Evolutionary conservation across 2,113 vertebrate species (phyloP).

Genomic region (Acanthochromis polyacanthus): DNA sequence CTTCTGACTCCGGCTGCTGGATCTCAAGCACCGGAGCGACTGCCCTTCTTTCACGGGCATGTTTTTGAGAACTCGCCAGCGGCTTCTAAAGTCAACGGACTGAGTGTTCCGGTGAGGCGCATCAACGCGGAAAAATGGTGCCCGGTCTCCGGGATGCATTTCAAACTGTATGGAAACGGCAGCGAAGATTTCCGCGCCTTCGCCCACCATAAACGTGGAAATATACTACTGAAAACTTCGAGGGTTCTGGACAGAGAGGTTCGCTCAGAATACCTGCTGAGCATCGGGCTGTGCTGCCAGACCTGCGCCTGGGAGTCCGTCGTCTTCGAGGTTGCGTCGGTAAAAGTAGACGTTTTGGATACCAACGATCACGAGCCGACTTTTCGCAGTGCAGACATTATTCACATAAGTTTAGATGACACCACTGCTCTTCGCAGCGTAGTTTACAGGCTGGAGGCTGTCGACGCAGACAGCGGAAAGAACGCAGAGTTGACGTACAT

Average conservation of each 20-base stretch:
- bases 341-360: slow-evolving; percentile 90
- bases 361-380: slow-evolving; percentile 89
- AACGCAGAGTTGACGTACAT: slow-evolving; percentile 89
- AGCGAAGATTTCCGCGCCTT: slow-evolving; percentile 87
- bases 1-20: slow-evolving; percentile 74
- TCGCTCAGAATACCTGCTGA: slow-evolving; percentile 84
- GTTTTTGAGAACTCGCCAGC: slow-evolving; percentile 89
- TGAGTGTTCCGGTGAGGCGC: slow-evolving; percentile 87
- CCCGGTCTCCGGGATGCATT: slow-evolving; percentile 81
- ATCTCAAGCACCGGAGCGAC: slow-evolving; percentile 69
- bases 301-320: slow-evolving; percentile 70
- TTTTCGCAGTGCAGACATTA: slow-evolving; percentile 74
- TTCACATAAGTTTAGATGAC: slow-evolving; percentile 86
- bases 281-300: slow-evolving; percentile 85
- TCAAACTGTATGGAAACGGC: slow-evolving; percentile 87
- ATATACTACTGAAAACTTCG: slow-evolving; percentile 86
- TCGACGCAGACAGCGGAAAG: slow-evolving; percentile 87
- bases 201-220: slow-evolving; percentile 87
- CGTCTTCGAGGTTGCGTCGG: slow-evolving; percentile 79
- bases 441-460: slow-evolving; percentile 84
- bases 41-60: slow-evolving; percentile 87
- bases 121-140: slow-evolving; percentile 88
- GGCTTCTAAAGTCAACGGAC: slow-evolving; percentile 88
- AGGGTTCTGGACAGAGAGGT: slow-evolving; percentile 87
- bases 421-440: slow-evolving; percentile 86